phyloP scores from a whole-genome alignment of 2,113 vertebrate species.

The Dasyurus viverrinus region DNA sequence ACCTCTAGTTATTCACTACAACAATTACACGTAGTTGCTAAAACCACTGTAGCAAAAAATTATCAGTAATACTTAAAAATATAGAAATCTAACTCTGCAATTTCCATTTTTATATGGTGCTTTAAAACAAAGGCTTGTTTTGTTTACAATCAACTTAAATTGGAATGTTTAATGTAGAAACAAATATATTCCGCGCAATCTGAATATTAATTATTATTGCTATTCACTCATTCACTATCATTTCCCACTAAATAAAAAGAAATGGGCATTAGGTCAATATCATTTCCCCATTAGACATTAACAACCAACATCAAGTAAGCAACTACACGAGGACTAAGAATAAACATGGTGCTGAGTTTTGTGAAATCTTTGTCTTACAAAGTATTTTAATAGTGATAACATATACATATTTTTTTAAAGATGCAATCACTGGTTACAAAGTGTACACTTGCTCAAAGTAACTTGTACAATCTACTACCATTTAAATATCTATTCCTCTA shows the following conservation, averaged over 20 bases:
- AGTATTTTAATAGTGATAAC: constrained; percentile 54
- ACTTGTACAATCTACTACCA: constrained; percentile 65
- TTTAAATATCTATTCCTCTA: constrained; percentile 64
- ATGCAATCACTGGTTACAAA: constrained; percentile 62
- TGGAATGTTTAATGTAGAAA: constrained; percentile 34
- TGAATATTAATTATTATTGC: not conserved
- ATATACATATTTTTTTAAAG: not conserved
- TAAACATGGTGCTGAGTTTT: not conserved
- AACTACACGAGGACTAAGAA: constrained; percentile 29
- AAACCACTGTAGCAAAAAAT: constrained; percentile 15
- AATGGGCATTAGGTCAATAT: not conserved
- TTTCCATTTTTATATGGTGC: constrained; percentile 3
- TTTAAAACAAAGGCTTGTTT: constrained; percentile 40
- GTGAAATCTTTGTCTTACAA: constrained; percentile 6
- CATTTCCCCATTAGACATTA: constrained; percentile 15
- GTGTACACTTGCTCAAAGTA: constrained; percentile 73
- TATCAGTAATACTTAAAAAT: not conserved
- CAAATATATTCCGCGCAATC: constrained; percentile 20
- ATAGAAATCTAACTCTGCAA: not conserved
- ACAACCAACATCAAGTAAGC: not conserved
- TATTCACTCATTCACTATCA: not conserved
- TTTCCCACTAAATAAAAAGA: constrained; percentile 22
- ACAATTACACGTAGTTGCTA: not conserved
- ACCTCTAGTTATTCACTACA: not conserved
- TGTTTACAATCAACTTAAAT: constrained; percentile 26